These are phyloP conservation scores for Anarhynchus alexandrinus DNA, from an alignment of 2,113 vertebrate species.

Conservation along the genomic window DNA sequence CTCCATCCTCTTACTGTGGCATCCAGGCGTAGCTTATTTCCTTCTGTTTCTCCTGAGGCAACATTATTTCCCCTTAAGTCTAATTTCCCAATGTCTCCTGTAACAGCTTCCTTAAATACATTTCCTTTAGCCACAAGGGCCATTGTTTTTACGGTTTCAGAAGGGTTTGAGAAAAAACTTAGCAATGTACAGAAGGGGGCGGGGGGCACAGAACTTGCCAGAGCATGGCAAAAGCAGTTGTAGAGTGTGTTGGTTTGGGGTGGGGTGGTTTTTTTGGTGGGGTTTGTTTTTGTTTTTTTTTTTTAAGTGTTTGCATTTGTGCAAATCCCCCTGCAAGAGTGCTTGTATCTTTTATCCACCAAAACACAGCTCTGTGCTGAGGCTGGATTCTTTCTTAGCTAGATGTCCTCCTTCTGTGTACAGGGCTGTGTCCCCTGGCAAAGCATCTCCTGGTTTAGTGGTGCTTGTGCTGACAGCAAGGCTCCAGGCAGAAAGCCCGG, in stretches of 20 bases:
- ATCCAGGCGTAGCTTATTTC: neutral
- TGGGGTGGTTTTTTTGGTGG: too few relatives aligned
- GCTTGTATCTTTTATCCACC: neutral
- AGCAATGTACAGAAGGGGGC: neutral
- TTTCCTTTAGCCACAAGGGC: neutral
- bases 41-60: conserved; percentile 25
- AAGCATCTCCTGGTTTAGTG: neutral
- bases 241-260: neutral
- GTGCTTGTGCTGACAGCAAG: neutral
- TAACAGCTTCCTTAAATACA: neutral
- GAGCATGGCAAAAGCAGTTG: neutral
- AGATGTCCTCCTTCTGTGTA: neutral
- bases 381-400: neutral
- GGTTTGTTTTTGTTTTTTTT: neutral
- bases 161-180: neutral
- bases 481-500: neutral
- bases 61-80: neutral
- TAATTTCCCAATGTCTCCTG: neutral
- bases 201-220: neutral
- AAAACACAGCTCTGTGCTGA: neutral
- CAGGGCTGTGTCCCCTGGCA: neutral
- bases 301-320: neutral
- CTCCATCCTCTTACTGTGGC: neutral
- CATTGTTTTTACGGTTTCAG: neutral
- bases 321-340: neutral